Evolutionary conservation across 2,113 vertebrate species (phyloP), one percentile per base, ranked within the genome.

Genomic region (Onychostoma macrolepis): DNA sequence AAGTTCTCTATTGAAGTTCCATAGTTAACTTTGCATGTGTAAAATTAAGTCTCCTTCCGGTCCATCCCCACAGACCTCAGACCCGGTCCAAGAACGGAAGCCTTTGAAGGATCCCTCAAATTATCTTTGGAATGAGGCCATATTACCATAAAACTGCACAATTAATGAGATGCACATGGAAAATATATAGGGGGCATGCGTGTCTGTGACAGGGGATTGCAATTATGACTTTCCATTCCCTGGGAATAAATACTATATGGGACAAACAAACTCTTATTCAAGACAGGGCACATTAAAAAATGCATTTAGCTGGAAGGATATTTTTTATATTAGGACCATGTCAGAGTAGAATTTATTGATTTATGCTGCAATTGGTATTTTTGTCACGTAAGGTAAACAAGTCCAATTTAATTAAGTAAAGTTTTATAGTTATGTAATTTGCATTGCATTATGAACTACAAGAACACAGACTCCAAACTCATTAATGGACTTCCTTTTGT

Each of bases 71-170:
- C 63, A 84, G 86, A 84, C 80, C 36, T 75, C 80, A 87, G 75
- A 75, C 88, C 87, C 56, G 85, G 58, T 50, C 74, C 77, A 88
- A 67, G 63, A 43, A 80, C 15, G 30, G 33, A 71, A 83, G 88
- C 88, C 85, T 87, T 91, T 86, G 61, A 87, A 90, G 82, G 43
- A 61, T 77, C 50, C 30, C 63, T 85, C 76, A 85, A 87, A 88
- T 85, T 77, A 87, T 83, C 65, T 65, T 38, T 63, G 65, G 85
- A 88, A 90, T 56, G 78, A 80, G 83, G 65, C 76, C 83, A 79
- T 53, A 82, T 86, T 87, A 86, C 4, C 87, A 87, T 87, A 84
- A 61, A 21, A 78, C 63, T 85, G 56, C 76, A 36, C 65, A 56
- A 43, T 72, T 84, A 80, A 86, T 89, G 63, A 84, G 38, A 56